Evolutionary conservation across 1,140 invertebrate genomes (phyloP).

Genomic region (Caenorhabditis latens): DNA sequence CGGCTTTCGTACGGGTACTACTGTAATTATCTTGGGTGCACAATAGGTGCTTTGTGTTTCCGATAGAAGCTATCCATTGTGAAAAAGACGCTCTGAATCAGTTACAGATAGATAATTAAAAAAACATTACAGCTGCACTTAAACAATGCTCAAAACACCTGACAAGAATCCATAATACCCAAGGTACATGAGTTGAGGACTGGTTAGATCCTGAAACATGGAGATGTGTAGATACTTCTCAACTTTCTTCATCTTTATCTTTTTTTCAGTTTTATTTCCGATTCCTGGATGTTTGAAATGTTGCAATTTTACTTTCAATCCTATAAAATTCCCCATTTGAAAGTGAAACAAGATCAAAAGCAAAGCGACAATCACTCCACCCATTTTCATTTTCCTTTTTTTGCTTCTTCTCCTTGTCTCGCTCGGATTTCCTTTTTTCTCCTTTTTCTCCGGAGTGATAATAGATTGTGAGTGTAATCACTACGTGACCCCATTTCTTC

Average conservation of each 20-base stretch:
- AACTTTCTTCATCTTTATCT: neutral
- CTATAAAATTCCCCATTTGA: neutral
- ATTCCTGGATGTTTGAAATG: neutral
- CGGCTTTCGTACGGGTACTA: neutral
- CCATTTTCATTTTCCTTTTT: slow-evolving; percentile 40
- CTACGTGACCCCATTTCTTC: slow-evolving; percentile 51
- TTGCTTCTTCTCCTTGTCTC: neutral
- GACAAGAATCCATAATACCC: too few relatives aligned
- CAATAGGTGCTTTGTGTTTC: neutral
- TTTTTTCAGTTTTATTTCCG: neutral
- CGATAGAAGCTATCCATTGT: too few relatives aligned
- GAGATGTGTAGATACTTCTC: neutral
- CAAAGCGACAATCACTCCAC: slow-evolving; percentile 20
- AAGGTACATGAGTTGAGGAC: too few relatives aligned
- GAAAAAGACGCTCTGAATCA: too few relatives aligned
- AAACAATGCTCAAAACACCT: too few relatives aligned
- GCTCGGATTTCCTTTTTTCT: neutral
- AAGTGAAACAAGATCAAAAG: slow-evolving; percentile 16
- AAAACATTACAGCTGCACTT: too few relatives aligned
- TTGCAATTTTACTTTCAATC: neutral
- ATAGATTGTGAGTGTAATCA: slow-evolving; percentile 45
- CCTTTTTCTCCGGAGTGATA: slow-evolving; percentile 17
- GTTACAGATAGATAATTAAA: too few relatives aligned
- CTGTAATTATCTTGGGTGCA: slow-evolving; percentile 18
- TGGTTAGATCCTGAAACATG: too few relatives aligned